Evolutionary conservation across 2,113 vertebrate genomes (phyloP).

Genomic region (Chloroceryle aenea): DNA sequence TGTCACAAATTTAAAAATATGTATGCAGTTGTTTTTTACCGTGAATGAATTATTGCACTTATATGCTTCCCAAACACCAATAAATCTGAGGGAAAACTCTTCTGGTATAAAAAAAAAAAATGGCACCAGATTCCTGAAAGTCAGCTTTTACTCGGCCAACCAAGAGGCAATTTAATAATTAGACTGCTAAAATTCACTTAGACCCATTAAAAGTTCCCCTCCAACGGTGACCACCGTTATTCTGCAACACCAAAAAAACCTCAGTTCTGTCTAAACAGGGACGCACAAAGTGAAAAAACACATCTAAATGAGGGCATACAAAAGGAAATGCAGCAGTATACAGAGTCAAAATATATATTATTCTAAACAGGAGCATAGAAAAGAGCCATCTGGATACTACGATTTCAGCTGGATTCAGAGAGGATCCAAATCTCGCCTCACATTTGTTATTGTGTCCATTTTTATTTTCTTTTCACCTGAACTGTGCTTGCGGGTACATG

Average conservation of each 20-base stretch:
- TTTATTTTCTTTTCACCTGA: background rate
- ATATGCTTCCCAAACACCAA: background rate
- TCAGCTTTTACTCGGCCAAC: background rate
- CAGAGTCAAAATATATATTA: background rate
- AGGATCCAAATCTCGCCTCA: background rate
- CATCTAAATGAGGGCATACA: background rate
- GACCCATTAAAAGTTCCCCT: background rate
- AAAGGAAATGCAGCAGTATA: background rate
- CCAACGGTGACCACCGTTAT: fast-evolving
- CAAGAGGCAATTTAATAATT: background rate
- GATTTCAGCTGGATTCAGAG: background rate
- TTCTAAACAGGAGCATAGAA: background rate
- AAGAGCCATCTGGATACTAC: background rate
- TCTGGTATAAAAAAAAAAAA: background rate
- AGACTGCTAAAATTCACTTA: background rate
- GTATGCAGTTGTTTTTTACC: background rate
- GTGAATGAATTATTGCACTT: background rate
- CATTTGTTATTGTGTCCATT: background rate
- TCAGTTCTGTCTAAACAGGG: background rate
- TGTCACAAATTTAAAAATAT: background rate
- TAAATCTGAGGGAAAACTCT: background rate
- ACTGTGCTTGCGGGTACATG: background rate
- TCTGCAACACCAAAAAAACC: background rate
- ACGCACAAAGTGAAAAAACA: background rate
- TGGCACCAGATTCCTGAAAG: background rate